Percentiles rank a stretch among this genome's conserved stretches.
Evolutionary conservation across 2,797 vertebrate species (phyloP).

Genomic region (Choloepus didactylus): DNA sequence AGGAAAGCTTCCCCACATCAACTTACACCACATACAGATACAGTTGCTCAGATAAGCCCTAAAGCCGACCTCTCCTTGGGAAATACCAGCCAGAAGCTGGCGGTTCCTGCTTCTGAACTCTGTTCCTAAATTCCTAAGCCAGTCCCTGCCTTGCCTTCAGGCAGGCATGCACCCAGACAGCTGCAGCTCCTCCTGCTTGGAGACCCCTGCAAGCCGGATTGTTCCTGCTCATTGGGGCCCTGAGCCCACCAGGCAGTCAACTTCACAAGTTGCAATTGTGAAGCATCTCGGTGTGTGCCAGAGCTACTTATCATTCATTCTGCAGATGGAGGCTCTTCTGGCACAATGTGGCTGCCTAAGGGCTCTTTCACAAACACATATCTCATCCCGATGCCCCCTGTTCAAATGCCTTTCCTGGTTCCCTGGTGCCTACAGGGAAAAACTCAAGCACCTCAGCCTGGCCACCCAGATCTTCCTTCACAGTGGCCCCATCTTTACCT

Average conservation of each 20-base stretch:
- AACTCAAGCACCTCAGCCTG: not conserved
- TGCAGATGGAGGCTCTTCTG: not conserved
- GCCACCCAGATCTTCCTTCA: not conserved
- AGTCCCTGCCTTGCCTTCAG: not conserved
- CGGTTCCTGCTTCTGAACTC: not conserved
- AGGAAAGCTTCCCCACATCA: accelerated
- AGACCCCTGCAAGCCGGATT: not conserved
- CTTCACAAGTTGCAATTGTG: accelerated
- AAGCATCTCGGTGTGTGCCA: not conserved
- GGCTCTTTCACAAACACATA: too few species aligned
- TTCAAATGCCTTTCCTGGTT: not conserved
- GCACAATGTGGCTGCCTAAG: not conserved
- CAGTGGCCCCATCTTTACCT: accelerated
- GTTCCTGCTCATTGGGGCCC: not conserved
- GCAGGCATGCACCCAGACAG: not conserved
- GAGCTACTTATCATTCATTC: not conserved
- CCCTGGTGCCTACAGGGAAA: accelerated
- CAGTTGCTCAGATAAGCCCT: not conserved
- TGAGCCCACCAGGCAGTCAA: too few species aligned
- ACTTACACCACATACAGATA: not conserved
- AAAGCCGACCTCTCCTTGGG: not conserved
- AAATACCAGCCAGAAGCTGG: not conserved
- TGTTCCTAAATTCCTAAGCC: not conserved
- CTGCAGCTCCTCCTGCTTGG: accelerated
- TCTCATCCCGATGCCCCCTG: accelerated